Conservation (phyloP, 2,113 vertebrate species). For the Brachirus orientalis region DNA sequence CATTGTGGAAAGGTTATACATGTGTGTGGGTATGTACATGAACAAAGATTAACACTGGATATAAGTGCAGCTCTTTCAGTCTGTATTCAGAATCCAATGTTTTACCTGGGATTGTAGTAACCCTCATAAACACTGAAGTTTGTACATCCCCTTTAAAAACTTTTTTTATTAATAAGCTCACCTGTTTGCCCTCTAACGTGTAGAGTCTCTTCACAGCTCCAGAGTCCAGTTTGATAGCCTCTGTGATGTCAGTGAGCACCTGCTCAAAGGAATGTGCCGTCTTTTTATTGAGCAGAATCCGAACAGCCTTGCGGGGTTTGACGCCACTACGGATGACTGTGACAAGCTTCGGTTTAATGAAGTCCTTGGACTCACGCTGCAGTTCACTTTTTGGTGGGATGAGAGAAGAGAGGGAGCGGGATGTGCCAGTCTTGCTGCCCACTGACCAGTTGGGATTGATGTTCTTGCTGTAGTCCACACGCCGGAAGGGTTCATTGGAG, state of each 20-base stretch:
- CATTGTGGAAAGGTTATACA: too few relatives aligned
- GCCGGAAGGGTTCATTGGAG: slow-evolving; percentile 93
- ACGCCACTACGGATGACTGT: slow-evolving; percentile 97
- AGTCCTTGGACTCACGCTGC: slow-evolving; percentile 90
- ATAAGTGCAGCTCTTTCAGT: too few relatives aligned
- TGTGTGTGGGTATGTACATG: too few relatives aligned
- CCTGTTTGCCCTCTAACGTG: slow-evolving; percentile 96
- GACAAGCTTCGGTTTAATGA: slow-evolving; percentile 97
- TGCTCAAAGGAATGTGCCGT: slow-evolving; percentile 98
- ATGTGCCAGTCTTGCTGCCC: slow-evolving; percentile 85
- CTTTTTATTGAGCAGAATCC: slow-evolving; percentile 97
- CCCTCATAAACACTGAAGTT: too few relatives aligned
- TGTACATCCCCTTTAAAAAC: neutral
- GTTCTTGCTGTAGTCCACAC: slow-evolving; percentile 96
- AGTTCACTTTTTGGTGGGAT: slow-evolving; percentile 83
- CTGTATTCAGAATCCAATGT: too few relatives aligned
- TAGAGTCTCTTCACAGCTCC: slow-evolving; percentile 95
- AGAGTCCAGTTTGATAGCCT: slow-evolving; percentile 97
- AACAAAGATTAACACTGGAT: too few relatives aligned
- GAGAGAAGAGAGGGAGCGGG: slow-evolving; percentile 86
- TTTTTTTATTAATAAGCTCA: slow-evolving; percentile 64
- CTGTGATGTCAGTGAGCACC: slow-evolving; percentile 96
- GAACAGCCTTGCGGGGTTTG: slow-evolving; percentile 95
- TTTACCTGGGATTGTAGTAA: too few relatives aligned
- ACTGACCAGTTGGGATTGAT: slow-evolving; percentile 97